Evolutionary conservation across 2,888 invertebrate species (phyloP), one percentile per base, ranked within the genome.

Genomic region (Euplagia quadripunctaria): DNA sequence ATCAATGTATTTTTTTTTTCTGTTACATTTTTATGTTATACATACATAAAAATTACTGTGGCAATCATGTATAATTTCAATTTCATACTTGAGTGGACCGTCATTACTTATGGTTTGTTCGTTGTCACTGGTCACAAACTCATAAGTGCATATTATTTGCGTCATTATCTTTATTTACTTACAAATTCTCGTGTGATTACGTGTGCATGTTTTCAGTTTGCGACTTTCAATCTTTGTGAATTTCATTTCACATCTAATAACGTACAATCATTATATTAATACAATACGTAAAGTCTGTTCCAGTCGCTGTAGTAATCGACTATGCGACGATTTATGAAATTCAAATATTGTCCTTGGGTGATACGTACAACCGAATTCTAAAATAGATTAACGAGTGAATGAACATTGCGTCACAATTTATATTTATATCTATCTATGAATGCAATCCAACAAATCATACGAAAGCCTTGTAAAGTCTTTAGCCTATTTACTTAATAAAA

Each of bases 181-280:
- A 76, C 73, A 73, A 79, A 80, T 81, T 73, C 72, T 77, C 75
- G 72, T 78, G 77, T 79, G 73, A 84, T 78, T 80, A 81, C 84
- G 79, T 84, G 82, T 86, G 88, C 88, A 89, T 89, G 88, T 80
- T 74, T 76, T 81, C 66, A 71, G 80, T 73, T 79, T 76, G 76
- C 76, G 73, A 76, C 76, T 68, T 70, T 79, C 68, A 67, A 79
- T 73, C 64, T 71, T 75, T 69, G 70, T 76, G 76, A 74, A 73
- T 77, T 77, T 79, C 74, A 75, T 70, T 79, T 74, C 80, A 78
- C 63, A 67, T 63, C 68, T 72, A 76, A 68, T 77, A 79, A 73
- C 73, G 72, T 73, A 64, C 77, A 63, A 76, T 55, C 68, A 70
- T 73, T 78, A 77, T 84, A 79, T 81, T 74, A 71, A 76, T 82